Base-by-base conservation (phyloP, 2,888 invertebrate species). In the Apodemia hepburni region DNA sequence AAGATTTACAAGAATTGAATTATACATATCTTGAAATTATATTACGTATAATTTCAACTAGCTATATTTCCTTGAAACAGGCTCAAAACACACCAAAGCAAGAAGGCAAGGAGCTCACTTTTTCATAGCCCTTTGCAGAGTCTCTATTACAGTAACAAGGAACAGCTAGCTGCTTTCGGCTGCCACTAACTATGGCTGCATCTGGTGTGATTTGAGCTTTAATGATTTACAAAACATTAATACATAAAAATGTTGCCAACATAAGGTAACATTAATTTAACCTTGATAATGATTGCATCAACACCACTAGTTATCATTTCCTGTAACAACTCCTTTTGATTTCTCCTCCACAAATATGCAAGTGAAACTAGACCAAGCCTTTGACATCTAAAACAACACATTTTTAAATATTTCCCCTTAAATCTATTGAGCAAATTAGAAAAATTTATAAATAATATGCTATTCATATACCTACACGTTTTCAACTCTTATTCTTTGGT, bases 401-500 rank as follows among this genome's bases (percentile, higher is more conserved):
- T 7, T 59, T 54, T 38, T 9, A 54, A 45, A 54, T 33, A 27
- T 18, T 29, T 11, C 61, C 54, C 49, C 29, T 17, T 59, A 42
- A 15, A 38, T 59, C 42, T 58, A 1, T 3, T 8, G 12, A 17
- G 58, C 47, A 58, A 59, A 63, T 9, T 33, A 33, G 33, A 33
- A 33, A 42, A 45, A 7, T 42, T 57, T 59, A 12, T 12, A 54
- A 12, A 29, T 27, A 29, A 8, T 15, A 27, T 57, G 12, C 15
- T 62, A 60, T 58, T 54, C 60, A 58, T 63, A 61, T 63, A 94
- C 96, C 95, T 95, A 98, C 96, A 99, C 98, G 95, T 98, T 97
- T 93, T 99, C 98, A 70, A 99, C 98, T 77, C 99, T 94, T 77
- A 98, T 94, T 87, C 99, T 95, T 93, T 99, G 99, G 92, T 99